A percentile compares a stretch with the other conserved stretches of the same genome.
phyloP scores from a whole-genome alignment of 2,113 vertebrate species.

The Hipposideros armiger region DNA sequence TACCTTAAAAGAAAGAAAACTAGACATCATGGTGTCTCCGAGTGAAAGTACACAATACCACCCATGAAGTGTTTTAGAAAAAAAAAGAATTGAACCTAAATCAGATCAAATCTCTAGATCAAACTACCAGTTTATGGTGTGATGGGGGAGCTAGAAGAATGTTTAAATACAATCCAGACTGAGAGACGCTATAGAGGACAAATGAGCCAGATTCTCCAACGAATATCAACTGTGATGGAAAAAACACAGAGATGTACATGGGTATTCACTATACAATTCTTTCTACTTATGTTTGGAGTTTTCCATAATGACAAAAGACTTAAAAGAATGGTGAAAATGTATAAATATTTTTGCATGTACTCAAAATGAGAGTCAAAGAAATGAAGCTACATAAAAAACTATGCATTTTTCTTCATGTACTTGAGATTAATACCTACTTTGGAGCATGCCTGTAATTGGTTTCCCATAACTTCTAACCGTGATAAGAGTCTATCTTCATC shows the following conservation, averaged over 20 bases:
- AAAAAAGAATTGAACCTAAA: background rate
- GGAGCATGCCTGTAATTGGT: constrained; percentile 97
- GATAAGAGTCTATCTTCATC: constrained; percentile 99
- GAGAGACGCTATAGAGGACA: constrained; percentile 26
- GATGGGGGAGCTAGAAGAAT: background rate
- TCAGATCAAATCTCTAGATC: background rate
- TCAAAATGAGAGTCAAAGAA: constrained; percentile 46
- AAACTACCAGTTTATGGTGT: background rate
- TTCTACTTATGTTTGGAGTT: constrained; percentile 28
- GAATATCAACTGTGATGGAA: constrained; percentile 27
- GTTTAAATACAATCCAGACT: background rate
- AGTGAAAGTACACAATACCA: background rate
- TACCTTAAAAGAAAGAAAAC: background rate
- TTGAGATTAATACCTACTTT: constrained; percentile 91
- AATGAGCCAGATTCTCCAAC: constrained; percentile 36
- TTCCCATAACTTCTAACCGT: constrained; percentile 99
- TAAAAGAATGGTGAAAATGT: constrained; percentile 28
- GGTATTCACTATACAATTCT: background rate
- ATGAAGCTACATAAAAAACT: background rate
- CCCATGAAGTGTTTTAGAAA: background rate
- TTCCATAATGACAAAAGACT: constrained; percentile 2
- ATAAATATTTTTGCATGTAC: constrained; percentile 36
- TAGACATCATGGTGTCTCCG: background rate
- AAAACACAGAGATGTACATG: background rate
- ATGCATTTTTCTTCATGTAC: constrained; percentile 42